Percentiles rank a stretch among this genome's conserved stretches.
Conservation (phyloP, 2,113 vertebrate species). For the Apistogramma diplotaenia region DNA sequence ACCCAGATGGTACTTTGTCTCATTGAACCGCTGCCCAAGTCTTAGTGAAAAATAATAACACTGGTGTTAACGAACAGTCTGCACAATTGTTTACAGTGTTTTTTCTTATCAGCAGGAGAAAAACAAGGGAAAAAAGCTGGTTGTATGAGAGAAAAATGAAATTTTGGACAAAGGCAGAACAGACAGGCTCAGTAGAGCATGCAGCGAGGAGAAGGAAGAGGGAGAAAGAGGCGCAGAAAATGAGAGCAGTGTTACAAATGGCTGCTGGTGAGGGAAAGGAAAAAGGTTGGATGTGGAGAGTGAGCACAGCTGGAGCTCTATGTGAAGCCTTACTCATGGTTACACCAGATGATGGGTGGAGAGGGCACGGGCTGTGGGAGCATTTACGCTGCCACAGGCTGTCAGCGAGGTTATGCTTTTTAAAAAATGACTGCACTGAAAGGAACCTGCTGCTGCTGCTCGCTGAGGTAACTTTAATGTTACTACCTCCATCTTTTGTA, state of each 20-base stretch:
- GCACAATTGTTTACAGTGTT: neutral
- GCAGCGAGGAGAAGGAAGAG: neutral
- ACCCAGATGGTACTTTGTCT: neutral
- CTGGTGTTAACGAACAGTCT: neutral
- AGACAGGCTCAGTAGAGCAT: neutral
- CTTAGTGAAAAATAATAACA: neutral
- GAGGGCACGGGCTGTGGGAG: conserved; percentile 21
- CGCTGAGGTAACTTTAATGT: neutral
- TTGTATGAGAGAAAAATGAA: neutral
- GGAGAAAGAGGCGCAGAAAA: neutral
- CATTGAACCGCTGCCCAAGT: neutral
- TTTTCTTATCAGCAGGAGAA: neutral
- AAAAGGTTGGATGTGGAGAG: neutral
- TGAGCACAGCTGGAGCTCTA: conserved; percentile 38
- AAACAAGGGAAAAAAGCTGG: neutral
- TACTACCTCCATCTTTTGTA: neutral
- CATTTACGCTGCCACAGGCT: conserved; percentile 20
- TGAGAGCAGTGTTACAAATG: neutral
- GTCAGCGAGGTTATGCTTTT: conserved; percentile 8
- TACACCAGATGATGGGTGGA: conserved; percentile 39
- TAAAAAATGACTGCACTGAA: conserved; percentile 15
- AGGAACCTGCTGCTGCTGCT: conserved; percentile 8
- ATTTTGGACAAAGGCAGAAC: neutral
- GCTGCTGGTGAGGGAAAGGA: neutral
- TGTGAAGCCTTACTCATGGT: conserved; percentile 31